These are phyloP conservation scores for Sorex fumeus DNA, from an alignment of 2,113 vertebrate genomes.

Conservation along the genomic window DNA sequence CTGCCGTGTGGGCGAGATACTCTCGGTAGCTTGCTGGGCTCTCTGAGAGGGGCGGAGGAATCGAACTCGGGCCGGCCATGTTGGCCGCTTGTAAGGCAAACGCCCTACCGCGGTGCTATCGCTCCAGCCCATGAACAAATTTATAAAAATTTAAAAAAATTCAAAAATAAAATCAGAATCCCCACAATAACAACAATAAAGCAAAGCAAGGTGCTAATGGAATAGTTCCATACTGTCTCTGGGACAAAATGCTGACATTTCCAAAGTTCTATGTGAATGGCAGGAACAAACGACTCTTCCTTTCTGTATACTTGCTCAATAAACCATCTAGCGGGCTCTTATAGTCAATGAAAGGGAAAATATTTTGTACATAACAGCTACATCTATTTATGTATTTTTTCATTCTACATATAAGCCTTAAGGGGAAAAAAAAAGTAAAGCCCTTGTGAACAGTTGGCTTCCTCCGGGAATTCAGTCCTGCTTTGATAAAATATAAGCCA, in stretches of 20 bases:
- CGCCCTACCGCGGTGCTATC: no score
- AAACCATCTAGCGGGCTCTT: slow-evolving; percentile 15
- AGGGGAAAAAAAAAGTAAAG: not conserved
- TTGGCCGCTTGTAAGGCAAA: no score
- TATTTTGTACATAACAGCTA: not conserved
- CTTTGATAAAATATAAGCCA: slow-evolving; percentile 30
- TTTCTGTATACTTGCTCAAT: slow-evolving; percentile 34
- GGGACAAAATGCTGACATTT: not conserved
- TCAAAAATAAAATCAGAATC: no score
- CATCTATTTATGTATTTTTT: slow-evolving; percentile 38
- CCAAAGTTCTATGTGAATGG: not conserved
- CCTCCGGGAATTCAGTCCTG: not conserved
- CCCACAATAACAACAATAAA: not conserved
- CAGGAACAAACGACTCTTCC: slow-evolving; percentile 25
- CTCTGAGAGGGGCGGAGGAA: no score
- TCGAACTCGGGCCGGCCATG: no score
- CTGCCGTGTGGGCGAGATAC: no score
- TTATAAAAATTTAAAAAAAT: no score
- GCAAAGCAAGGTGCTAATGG: not conserved
- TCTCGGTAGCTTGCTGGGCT: no score
- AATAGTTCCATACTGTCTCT: not conserved
- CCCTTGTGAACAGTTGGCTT: slow-evolving; percentile 30
- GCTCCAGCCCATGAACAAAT: no score
- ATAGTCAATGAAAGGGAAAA: slow-evolving; percentile 19
- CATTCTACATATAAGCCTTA: slow-evolving; percentile 31